Conservation (phyloP, 2,888 invertebrate genomes). For the Macaria notata region DNA sequence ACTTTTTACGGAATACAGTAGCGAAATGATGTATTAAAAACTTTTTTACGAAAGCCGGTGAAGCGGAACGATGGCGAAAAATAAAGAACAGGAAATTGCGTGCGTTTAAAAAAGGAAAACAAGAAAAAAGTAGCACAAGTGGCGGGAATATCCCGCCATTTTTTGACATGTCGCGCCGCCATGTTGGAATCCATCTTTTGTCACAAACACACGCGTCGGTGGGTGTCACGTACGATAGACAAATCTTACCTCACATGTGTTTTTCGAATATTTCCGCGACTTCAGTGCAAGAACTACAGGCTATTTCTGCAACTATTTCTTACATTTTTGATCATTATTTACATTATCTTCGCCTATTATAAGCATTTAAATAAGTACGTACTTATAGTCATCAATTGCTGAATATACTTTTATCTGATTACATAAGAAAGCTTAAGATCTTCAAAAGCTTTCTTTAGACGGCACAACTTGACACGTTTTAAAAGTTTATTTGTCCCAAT, state of each 20-base stretch:
- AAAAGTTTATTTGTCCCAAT: too few relatives aligned
- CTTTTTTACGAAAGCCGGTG: conserved; percentile 28
- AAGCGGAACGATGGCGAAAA: conserved; percentile 49
- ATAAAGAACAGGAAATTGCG: conserved; percentile 69
- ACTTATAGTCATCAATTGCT: too few relatives aligned
- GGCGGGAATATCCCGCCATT: conserved; percentile 50
- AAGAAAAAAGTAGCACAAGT: conserved; percentile 41
- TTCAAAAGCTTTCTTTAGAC: too few relatives aligned
- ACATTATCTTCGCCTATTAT: too few relatives aligned
- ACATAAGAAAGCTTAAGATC: too few relatives aligned
- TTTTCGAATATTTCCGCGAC: conserved; percentile 29
- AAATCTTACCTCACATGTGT: conserved; percentile 49
- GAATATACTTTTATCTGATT: too few relatives aligned
- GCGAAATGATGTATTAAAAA: conserved; percentile 38
- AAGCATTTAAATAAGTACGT: too few relatives aligned
- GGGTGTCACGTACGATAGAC: conserved; percentile 66
- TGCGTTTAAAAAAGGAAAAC: conserved; percentile 53
- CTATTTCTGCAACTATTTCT: too few relatives aligned
- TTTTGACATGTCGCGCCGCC: conserved; percentile 62
- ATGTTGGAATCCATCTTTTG: conserved; percentile 64
- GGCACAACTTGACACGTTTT: too few relatives aligned
- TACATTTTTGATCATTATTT: too few relatives aligned
- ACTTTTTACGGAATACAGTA: neutral
- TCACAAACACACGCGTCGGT: conserved; percentile 60
- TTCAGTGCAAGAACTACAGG: too few relatives aligned